phyloP scores from a whole-genome alignment of 2,797 vertebrate genomes.

The Clarias pachynema region DNA sequence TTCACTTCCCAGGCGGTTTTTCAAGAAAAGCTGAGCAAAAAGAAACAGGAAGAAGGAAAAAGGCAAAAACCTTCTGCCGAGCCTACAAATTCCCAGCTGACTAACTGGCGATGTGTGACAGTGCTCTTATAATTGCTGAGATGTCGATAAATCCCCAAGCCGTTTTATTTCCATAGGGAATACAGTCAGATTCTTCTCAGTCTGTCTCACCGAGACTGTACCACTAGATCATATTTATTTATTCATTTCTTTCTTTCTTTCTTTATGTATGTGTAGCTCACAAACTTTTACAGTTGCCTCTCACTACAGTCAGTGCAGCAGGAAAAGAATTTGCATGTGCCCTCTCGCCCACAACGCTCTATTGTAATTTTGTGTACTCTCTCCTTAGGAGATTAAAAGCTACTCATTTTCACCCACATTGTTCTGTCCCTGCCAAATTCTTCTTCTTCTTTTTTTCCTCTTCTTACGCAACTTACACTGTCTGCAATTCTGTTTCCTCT shows the following conservation, averaged over 20 bases:
- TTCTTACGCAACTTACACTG: background rate
- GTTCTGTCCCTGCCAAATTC: slow-evolving; percentile 41
- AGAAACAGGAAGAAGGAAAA: slow-evolving; percentile 3
- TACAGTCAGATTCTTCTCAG: slow-evolving; percentile 55
- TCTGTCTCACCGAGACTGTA: slow-evolving; percentile 49
- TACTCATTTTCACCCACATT: slow-evolving; percentile 38
- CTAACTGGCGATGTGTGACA: slow-evolving; percentile 74
- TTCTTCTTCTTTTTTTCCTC: slow-evolving; percentile 15
- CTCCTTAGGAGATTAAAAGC: slow-evolving; percentile 37
- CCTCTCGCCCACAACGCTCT: slow-evolving; percentile 31
- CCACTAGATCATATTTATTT: slow-evolving; percentile 10
- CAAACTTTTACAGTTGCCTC: slow-evolving; percentile 56
- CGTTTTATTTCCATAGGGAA: slow-evolving; percentile 71
- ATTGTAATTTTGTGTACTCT: slow-evolving; percentile 37
- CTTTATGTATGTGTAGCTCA: slow-evolving; percentile 55
- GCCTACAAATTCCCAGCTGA: slow-evolving; percentile 56
- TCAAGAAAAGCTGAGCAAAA: slow-evolving; percentile 35
- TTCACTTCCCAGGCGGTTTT: slow-evolving; percentile 43
- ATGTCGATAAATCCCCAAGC: slow-evolving; percentile 74
- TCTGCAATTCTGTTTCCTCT: background rate
- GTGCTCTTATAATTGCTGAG: slow-evolving; percentile 72
- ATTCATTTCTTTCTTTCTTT: slow-evolving; percentile 47
- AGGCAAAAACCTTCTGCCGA: slow-evolving; percentile 24
- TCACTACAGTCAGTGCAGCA: slow-evolving; percentile 31
- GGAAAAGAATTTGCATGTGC: slow-evolving; percentile 11